Evolutionary conservation across 2,888 invertebrate species (phyloP).

Genomic region (Camptogramma bilineatum): DNA sequence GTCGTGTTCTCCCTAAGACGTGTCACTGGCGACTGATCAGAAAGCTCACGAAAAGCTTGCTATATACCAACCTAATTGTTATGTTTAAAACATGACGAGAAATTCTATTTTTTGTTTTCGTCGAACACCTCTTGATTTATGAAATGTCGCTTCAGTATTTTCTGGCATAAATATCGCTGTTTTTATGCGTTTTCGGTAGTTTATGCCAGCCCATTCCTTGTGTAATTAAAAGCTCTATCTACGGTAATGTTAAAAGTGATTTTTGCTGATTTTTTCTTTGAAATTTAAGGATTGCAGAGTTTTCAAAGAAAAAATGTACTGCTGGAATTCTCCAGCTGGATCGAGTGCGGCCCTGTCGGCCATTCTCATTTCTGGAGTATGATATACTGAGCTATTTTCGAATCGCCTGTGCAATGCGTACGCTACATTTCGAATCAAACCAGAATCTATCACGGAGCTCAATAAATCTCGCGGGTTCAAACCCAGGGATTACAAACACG

Average conservation of each 20-base stretch:
- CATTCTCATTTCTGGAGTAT: conserved; percentile 72
- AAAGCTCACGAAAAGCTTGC: conserved; percentile 57
- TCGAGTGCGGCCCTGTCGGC: conserved; percentile 67
- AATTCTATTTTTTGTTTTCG: conserved; percentile 68
- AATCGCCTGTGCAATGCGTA: conserved; percentile 42
- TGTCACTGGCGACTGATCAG: conserved; percentile 65
- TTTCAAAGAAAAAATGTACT: conserved; percentile 14
- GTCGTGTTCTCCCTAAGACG: conserved; percentile 55
- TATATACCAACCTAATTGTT: conserved; percentile 59
- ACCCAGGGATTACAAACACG: not conserved
- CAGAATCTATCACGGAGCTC: conserved; percentile 15
- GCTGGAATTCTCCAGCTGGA: conserved; percentile 66
- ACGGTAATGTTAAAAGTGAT: not conserved
- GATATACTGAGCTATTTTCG: conserved; percentile 75
- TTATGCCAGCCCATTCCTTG: conserved; percentile 1
- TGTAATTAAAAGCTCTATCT: conserved; percentile 5
- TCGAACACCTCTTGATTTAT: conserved; percentile 66
- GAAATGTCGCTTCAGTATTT: conserved; percentile 55
- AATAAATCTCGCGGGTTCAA: conserved; percentile 11
- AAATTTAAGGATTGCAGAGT: not conserved
- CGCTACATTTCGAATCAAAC: conserved; percentile 23
- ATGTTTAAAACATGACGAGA: conserved; percentile 59
- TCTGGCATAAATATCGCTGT: conserved; percentile 17
- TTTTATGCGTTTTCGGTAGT: conserved; percentile 31
- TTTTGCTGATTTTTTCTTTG: not conserved